A percentile compares a stretch with the other conserved stretches of the same genome.
These are phyloP conservation scores for Coendou prehensilis DNA, from an alignment of 2,797 vertebrate species.

Conservation along the genomic window DNA sequence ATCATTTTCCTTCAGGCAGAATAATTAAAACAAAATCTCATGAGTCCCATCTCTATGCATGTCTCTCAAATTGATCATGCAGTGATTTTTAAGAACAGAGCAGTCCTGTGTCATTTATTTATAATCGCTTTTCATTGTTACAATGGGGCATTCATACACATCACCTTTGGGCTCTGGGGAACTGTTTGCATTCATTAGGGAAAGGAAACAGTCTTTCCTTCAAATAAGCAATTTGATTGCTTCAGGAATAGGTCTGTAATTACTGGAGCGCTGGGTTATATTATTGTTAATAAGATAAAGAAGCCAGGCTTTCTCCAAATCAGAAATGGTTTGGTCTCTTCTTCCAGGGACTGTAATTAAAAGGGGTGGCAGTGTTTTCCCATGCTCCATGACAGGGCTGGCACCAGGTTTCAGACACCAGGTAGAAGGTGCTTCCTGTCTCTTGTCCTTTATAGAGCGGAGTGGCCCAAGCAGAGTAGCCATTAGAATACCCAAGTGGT, in stretches of 20 bases:
- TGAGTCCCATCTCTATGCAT: constrained; percentile 62
- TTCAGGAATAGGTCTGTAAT: constrained; percentile 75
- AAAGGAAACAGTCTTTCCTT: constrained; percentile 77
- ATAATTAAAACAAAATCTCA: constrained; percentile 82
- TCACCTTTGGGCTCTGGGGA: constrained; percentile 74
- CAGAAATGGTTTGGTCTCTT: background rate
- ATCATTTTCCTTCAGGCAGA: constrained; percentile 57
- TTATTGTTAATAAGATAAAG: constrained; percentile 72
- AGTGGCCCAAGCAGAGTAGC: background rate
- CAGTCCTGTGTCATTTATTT: constrained; percentile 81
- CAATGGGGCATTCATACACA: constrained; percentile 73
- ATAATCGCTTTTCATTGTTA: constrained; percentile 80
- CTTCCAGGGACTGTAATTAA: constrained; percentile 72
- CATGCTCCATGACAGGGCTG: background rate
- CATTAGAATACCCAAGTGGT: background rate
- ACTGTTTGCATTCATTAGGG: constrained; percentile 74
- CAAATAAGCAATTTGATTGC: constrained; percentile 79
- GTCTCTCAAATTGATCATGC: constrained; percentile 77
- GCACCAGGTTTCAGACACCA: background rate
- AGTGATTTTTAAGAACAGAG: constrained; percentile 85
- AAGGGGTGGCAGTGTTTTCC: constrained; percentile 21
- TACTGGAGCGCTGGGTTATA: constrained; percentile 65
- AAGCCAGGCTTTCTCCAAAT: constrained; percentile 32
- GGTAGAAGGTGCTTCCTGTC: background rate
- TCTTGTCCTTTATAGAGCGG: background rate